Evolutionary conservation across 2,797 vertebrate species (phyloP).

Genomic region (Liparis tanakae): DNA sequence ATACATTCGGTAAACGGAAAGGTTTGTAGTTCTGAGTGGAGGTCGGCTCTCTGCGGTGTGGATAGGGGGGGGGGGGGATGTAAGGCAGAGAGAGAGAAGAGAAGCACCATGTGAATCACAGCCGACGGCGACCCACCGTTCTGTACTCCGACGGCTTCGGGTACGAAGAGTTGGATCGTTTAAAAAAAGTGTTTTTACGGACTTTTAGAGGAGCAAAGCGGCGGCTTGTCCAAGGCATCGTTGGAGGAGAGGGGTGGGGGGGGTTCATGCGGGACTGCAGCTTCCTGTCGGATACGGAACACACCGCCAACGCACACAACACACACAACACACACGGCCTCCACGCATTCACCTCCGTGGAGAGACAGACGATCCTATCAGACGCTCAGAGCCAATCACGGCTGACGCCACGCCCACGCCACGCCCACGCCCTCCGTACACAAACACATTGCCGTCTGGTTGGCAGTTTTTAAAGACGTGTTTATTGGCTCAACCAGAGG

Average conservation of each 20-base stretch:
- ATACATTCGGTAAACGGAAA: slow-evolving; percentile 54
- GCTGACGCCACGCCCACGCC: not conserved
- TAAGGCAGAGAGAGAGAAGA: slow-evolving; percentile 54
- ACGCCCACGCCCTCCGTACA: too few relatives aligned
- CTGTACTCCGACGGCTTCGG: not conserved
- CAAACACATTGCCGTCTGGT: not conserved
- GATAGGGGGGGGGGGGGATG: not conserved
- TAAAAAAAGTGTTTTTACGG: not conserved
- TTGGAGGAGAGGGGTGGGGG: slow-evolving; percentile 4
- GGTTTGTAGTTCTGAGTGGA: slow-evolving; percentile 24
- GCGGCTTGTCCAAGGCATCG: slow-evolving; percentile 26
- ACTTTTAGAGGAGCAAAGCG: not conserved
- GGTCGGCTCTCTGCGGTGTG: slow-evolving; percentile 3
- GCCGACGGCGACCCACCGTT: slow-evolving; percentile 18
- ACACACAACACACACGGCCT: slow-evolving; percentile 6
- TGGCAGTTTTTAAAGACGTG: not conserved
- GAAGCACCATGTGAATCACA: slow-evolving; percentile 47
- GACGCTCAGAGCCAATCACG: not conserved
- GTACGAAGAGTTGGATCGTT: not conserved
- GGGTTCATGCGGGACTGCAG: slow-evolving; percentile 13
- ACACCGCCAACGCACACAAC: slow-evolving; percentile 15
- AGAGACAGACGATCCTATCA: slow-evolving; percentile 1
- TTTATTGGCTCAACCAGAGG: not conserved
- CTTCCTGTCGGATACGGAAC: slow-evolving; percentile 17
- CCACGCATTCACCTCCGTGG: not conserved